These are phyloP conservation scores for Cebidichthys violaceus DNA, from an alignment of 2,113 vertebrate species.

Conservation along the genomic window DNA sequence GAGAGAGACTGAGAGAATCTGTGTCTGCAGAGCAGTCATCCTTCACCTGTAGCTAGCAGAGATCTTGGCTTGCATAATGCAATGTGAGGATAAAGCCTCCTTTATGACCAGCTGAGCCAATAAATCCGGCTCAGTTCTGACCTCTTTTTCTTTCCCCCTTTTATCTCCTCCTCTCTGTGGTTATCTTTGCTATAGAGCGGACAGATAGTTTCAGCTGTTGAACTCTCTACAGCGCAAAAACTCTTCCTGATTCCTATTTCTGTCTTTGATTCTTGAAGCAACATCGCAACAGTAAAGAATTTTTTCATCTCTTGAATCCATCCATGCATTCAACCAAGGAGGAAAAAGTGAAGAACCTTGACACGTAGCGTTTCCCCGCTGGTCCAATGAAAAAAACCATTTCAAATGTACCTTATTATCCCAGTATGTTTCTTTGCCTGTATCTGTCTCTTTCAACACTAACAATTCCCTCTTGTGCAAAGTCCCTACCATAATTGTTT, in stretches of 20 bases:
- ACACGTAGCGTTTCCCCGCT: neutral
- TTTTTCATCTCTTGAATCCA: slow-evolving; percentile 7
- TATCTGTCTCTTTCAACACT: slow-evolving; percentile 26
- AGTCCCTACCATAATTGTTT: slow-evolving; percentile 46
- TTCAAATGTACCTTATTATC: slow-evolving; percentile 37
- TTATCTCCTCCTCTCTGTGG: slow-evolving; percentile 12
- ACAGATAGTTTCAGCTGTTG: slow-evolving; percentile 16
- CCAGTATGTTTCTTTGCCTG: slow-evolving; percentile 41
- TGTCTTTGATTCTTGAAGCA: slow-evolving; percentile 15
- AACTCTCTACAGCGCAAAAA: slow-evolving; percentile 27
- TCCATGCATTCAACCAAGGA: slow-evolving; percentile 15
- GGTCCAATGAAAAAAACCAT: slow-evolving; percentile 12
- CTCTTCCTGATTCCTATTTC: slow-evolving; percentile 10
- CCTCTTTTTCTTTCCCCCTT: slow-evolving; percentile 35
- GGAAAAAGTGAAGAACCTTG: slow-evolving; percentile 21
- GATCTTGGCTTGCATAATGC: slow-evolving; percentile 71
- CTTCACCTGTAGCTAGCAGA: slow-evolving; percentile 76
- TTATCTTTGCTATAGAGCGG: slow-evolving; percentile 19
- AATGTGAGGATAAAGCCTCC: slow-evolving; percentile 67
- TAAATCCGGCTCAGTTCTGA: slow-evolving; percentile 67
- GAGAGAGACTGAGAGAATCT: slow-evolving; percentile 34
- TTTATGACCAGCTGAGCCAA: slow-evolving; percentile 76
- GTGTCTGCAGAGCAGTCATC: slow-evolving; percentile 60
- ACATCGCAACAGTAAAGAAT: neutral
- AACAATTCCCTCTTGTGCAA: slow-evolving; percentile 34